These are phyloP conservation scores for Benitochromis conjunctus DNA, from an alignment of 2,113 vertebrate species.

Conservation along the genomic window DNA sequence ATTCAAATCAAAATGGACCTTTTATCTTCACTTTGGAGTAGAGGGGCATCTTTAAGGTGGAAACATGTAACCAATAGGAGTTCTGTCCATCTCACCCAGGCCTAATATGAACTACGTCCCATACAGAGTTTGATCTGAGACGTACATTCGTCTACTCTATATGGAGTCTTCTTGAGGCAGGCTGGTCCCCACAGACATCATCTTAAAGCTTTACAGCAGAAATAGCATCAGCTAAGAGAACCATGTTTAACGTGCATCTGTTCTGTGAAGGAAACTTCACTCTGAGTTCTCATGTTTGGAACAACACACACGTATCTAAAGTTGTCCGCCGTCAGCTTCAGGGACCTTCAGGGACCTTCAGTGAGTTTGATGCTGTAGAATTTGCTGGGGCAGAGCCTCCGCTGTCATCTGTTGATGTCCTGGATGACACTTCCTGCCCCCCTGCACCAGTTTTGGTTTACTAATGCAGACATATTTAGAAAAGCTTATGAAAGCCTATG, in stretches of 20 bases:
- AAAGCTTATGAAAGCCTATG: neutral
- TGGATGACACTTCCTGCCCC: neutral
- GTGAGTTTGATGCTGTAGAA: neutral
- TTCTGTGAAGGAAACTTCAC: neutral
- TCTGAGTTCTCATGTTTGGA: neutral
- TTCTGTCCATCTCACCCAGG: neutral
- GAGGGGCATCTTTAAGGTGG: rapidly evolving
- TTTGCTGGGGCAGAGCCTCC: neutral
- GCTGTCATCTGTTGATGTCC: neutral
- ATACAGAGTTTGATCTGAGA: neutral
- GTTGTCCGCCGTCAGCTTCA: neutral
- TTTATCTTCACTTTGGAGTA: neutral
- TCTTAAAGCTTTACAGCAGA: neutral
- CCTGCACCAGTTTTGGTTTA: neutral
- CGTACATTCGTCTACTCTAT: no score
- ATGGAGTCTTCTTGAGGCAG: no score
- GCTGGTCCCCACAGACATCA: neutral
- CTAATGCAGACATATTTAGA: neutral
- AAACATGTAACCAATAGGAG: neutral
- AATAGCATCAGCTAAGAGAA: neutral
- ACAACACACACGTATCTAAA: neutral
- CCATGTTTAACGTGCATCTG: neutral
- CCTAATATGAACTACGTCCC: neutral
- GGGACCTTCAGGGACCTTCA: neutral
- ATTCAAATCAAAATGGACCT: neutral